Percentiles rank a stretch among this genome's conserved stretches.
Evolutionary conservation across 1,140 invertebrate species (phyloP).

Genomic region (Agrypnia vestita): DNA sequence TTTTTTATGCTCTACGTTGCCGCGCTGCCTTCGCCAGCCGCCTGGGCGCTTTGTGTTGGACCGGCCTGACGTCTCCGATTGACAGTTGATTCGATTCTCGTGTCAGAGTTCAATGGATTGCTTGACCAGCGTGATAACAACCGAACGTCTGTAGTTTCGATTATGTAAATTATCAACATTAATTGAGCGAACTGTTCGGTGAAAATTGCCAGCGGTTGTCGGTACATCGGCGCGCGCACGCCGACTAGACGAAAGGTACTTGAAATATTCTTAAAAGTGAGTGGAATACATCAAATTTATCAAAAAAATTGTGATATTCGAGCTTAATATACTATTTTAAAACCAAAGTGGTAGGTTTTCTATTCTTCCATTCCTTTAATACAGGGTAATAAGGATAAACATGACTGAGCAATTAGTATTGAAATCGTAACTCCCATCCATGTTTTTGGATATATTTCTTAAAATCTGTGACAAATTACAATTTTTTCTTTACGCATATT

Average conservation of each 20-base stretch:
- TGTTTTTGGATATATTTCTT: too few relatives aligned
- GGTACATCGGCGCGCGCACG: not conserved
- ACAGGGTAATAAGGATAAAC: too few relatives aligned
- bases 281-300: conserved; percentile 4
- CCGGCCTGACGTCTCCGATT: not conserved
- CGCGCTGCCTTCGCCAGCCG: conserved; percentile 21
- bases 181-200: not conserved
- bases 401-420: too few relatives aligned
- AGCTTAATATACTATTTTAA: too few relatives aligned
- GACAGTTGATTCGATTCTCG: conserved; percentile 8
- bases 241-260: not conserved
- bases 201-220: conserved; percentile 2
- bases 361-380: too few relatives aligned
- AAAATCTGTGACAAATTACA: too few relatives aligned
- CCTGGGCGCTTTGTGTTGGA: not conserved
- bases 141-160: not conserved
- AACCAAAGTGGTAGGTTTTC: too few relatives aligned
- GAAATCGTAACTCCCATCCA: too few relatives aligned
- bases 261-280: conserved; percentile 12
- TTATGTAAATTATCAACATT: not conserved
- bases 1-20: conserved; percentile 21
- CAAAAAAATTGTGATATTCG: too few relatives aligned
- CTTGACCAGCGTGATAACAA: not conserved
- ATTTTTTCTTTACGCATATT: too few relatives aligned
- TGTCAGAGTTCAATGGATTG: conserved; percentile 38